phyloP scores from a whole-genome alignment of 1,140 invertebrate genomes.

The Yoshiicerus persimilis region DNA sequence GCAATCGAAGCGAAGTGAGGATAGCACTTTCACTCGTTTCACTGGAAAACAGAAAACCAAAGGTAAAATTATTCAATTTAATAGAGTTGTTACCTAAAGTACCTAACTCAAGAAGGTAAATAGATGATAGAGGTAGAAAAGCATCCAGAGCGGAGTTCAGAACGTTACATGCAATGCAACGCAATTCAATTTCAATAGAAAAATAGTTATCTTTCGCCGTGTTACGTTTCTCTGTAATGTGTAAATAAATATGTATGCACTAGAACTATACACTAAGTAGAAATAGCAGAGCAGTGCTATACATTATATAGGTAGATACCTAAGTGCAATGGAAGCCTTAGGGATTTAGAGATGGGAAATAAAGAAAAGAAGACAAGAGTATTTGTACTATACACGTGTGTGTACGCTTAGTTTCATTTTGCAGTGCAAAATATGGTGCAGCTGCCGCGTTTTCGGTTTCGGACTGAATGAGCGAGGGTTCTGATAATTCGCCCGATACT shows the following conservation, averaged over 20 bases:
- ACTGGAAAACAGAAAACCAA: not conserved
- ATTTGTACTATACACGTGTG: not conserved
- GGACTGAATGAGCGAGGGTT: not conserved
- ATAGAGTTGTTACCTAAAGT: not conserved
- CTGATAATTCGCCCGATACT: not conserved
- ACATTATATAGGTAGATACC: not conserved
- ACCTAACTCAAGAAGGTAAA: not conserved
- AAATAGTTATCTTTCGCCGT: not conserved
- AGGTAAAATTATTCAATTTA: too few relatives aligned
- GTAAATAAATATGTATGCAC: not conserved
- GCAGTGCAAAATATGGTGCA: not conserved
- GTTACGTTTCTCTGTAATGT: too few relatives aligned
- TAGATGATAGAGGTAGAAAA: not conserved
- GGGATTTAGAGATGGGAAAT: not conserved
- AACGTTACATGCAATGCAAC: not conserved
- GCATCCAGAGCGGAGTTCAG: not conserved
- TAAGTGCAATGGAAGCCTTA: not conserved
- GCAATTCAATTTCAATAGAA: not conserved
- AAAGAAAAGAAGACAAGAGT: not conserved
- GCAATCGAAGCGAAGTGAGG: not conserved
- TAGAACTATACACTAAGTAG: not conserved
- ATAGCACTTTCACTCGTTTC: not conserved
- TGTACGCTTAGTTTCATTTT: not conserved
- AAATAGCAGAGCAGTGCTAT: not conserved
- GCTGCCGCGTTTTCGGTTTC: not conserved